These are phyloP conservation scores for Prunella strophiata DNA, from an alignment of 2,797 vertebrate genomes.

Conservation along the genomic window DNA sequence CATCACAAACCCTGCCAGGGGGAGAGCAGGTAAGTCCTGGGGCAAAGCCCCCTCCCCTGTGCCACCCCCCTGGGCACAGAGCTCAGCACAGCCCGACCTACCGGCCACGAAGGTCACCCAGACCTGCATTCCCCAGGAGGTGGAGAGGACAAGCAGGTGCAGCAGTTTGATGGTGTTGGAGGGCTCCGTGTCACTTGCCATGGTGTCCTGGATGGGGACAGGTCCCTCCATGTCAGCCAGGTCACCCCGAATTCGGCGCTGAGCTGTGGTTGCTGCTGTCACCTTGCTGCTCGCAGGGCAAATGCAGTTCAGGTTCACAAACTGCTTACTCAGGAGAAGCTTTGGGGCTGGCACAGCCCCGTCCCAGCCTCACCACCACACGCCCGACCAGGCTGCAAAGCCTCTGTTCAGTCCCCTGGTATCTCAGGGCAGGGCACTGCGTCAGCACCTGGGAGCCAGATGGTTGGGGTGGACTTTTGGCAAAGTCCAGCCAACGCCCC, in stretches of 20 bases:
- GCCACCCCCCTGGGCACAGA: not conserved
- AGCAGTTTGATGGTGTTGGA: constrained; percentile 77
- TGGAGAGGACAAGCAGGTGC: constrained; percentile 84
- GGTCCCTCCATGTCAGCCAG: not conserved
- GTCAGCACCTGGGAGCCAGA: not conserved
- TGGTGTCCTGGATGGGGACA: not conserved
- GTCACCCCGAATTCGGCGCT: accelerated
- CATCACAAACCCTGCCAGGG: constrained; percentile 81
- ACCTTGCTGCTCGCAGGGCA: not conserved
- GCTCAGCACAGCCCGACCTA: not conserved
- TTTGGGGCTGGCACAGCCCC: not conserved
- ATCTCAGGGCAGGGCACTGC: not conserved
- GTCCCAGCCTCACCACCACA: not conserved
- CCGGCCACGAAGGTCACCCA: constrained; percentile 83
- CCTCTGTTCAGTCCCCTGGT: accelerated
- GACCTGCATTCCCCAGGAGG: constrained; percentile 89
- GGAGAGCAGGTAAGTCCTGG: not conserved
- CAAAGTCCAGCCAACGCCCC: constrained; percentile 18
- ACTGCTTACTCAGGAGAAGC: not conserved
- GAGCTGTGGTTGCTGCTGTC: not conserved
- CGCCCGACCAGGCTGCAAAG: accelerated
- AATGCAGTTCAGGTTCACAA: not conserved
- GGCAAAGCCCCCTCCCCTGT: not conserved
- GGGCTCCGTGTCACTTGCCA: constrained; percentile 52
- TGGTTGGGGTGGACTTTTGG: not conserved